Evolutionary conservation across 2,888 invertebrate genomes (phyloP), one percentile per base, ranked within the genome.

Genomic region (Dryobotodes eremita): DNA sequence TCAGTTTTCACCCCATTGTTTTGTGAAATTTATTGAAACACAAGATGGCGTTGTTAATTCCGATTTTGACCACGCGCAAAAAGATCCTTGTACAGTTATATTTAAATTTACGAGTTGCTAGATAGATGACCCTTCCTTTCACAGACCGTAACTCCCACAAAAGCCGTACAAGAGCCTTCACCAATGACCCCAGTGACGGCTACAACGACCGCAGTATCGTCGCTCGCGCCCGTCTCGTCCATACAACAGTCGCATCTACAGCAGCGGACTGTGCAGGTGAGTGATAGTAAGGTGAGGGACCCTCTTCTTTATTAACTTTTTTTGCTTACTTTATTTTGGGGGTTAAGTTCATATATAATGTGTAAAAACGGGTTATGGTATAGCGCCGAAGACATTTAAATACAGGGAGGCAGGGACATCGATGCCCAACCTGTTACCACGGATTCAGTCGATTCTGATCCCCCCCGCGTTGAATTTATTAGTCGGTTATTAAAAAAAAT

Each of bases 181-280:
- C 84, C 72, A 72, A 55, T 86, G 15, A 73, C 69, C 88, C 91
- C 80, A 69, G 77, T 82, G 76, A 85, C 86, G 36, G 89, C 84
- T 71, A 89, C 90, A 5, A 71, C 87, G 0, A 8, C 87, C 0
- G 55, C 87, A 17, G 75, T 89, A 0, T 71, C 89, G 0, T n/a
- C 92, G 73, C 77, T 90, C 70, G 81, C 92, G 13, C 91, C 94
- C 17, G 86, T 94, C 75, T 93, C 95, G 55, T 90, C 94, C 17
- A 95, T 98, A 61, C 98, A 98, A 80, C 98, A 98, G 90, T 98
- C 98, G 80, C 98, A 98, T 83, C 96, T 98, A 55, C 98, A 98
- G 88, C 98, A 98, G 89, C 97, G 98, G 86, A 97, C 98, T 36
- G 97, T 98, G 15, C 97, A 97, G 94, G 97, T 96, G 88, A 76